phyloP scores from a whole-genome alignment of 92 coral and sea anemone genomes.

The Scolanthus callimorphus region DNA sequence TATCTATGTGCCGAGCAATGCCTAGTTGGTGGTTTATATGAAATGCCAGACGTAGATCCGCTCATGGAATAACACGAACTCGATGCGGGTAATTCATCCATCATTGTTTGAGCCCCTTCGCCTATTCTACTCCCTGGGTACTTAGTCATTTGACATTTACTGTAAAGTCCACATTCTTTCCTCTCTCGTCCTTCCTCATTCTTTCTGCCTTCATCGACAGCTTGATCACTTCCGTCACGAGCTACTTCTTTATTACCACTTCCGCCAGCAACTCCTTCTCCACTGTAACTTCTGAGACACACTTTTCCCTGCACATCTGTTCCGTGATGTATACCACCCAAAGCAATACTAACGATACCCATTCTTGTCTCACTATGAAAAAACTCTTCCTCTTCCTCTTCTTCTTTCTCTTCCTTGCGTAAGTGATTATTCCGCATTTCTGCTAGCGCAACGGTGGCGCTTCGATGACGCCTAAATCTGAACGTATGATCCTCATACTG shows the following conservation, averaged over 20 bases:
- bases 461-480: background rate
- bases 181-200: background rate
- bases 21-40: too few relatives aligned
- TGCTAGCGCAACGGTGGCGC: background rate
- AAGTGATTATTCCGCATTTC: background rate
- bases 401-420: slow-evolving; percentile 1
- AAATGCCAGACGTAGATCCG: too few relatives aligned
- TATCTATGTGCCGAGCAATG: background rate
- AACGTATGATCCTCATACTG: background rate
- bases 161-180: background rate
- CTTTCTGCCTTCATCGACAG: background rate
- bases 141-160: background rate
- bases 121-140: background rate
- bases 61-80: background rate
- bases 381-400: background rate
- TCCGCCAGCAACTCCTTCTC: background rate
- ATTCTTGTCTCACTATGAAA: background rate
- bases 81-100: background rate
- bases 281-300: background rate
- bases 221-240: background rate
- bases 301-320: background rate
- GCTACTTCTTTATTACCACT: background rate
- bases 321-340: too few relatives aligned
- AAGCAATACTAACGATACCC: too few relatives aligned
- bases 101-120: background rate